Evolutionary conservation across 2,888 invertebrate species (phyloP), one percentile per base, ranked within the genome.

Genomic region (Meteorus cinctellus): DNA sequence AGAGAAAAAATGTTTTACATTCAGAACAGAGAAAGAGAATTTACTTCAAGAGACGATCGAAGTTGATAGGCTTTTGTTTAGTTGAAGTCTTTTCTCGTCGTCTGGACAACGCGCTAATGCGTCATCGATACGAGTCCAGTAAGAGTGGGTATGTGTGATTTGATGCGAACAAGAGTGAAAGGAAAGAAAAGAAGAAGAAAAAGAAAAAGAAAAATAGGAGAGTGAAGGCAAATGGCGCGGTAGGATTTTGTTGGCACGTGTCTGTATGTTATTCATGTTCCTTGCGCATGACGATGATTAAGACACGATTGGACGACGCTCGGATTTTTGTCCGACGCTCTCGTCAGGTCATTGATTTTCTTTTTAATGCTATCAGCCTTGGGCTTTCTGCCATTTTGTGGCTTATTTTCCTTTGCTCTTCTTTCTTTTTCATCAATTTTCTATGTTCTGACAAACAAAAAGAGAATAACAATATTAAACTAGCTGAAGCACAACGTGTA

Each of bases 11-110:
- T n/a, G 16, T 34, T 34, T 34, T 48, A n/a, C 16, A 36, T 31
- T n/a, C 36, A 36, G 4, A 10, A 10, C 8, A 19, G 34, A 36
- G 10, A 67, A 45, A 67, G 16, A 67, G 41, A 48, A 48, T 68
- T 68, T 14, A 14, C 27, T 16, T 27, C 51, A 68, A 48, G 45
- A 45, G 55, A 69, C 34, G 55, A 69, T 69, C 55, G 27, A 34
- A 69, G n/a, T 69, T 14, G 55, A 12, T 59, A 34, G 62, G 55
- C 14, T 69, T 69, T 69, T 69, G 69, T 69, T 69, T 69, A 51
- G 55, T 1, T 34, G 16, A 31, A 62, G 62, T 16, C 31, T 34
- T 34, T 55, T 69, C 59, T 6, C 1, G 55, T 69, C 14, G 55
- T 69, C 69, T 55, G 34, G 69, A 69, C 36, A 55, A 69, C 69